Percentiles rank a stretch among this genome's conserved stretches.
Evolutionary conservation across 2,888 invertebrate genomes (phyloP).

Genomic region (Anticlea derivata): DNA sequence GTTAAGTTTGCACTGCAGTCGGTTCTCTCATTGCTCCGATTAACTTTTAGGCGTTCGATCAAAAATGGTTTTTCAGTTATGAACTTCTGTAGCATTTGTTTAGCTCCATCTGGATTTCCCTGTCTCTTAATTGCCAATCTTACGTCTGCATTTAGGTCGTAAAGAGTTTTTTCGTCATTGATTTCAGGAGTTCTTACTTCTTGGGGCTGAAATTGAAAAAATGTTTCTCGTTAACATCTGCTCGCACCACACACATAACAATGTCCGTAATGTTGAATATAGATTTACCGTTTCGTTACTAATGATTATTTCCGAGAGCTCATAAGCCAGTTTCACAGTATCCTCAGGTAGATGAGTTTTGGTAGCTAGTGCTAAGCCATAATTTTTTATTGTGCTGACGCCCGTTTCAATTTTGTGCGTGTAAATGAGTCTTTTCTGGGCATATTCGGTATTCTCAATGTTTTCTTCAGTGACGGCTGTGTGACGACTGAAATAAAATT

Average conservation of each 20-base stretch:
- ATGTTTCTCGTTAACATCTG: too few species aligned
- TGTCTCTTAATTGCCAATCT: constrained; percentile 55
- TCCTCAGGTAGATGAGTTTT: constrained; percentile 84
- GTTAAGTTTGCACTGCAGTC: constrained; percentile 38
- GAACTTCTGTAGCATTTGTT: constrained; percentile 55
- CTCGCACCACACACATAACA: too few species aligned
- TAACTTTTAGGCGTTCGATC: constrained; percentile 48
- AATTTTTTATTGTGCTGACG: constrained; percentile 63
- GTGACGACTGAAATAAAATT: constrained; percentile 52
- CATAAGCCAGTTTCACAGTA: constrained; percentile 80
- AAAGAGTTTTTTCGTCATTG: constrained; percentile 55
- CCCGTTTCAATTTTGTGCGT: constrained; percentile 86
- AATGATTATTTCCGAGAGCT: constrained; percentile 68
- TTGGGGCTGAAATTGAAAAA: constrained; percentile 52
- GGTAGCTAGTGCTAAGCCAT: constrained; percentile 87
- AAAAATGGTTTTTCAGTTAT: constrained; percentile 57
- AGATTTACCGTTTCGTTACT: constrained; percentile 60
- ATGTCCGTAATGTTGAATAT: neutral
- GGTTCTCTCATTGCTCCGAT: constrained; percentile 38
- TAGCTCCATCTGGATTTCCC: constrained; percentile 39
- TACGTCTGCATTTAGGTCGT: constrained; percentile 64
- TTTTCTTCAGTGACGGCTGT: constrained; percentile 68
- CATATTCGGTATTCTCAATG: constrained; percentile 45
- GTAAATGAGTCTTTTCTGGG: constrained; percentile 79
- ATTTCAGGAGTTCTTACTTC: constrained; percentile 46